Evolutionary conservation across 2,797 vertebrate species (phyloP), one percentile per base, ranked within the genome.

Genomic region (Gambelia wislizenii): DNA sequence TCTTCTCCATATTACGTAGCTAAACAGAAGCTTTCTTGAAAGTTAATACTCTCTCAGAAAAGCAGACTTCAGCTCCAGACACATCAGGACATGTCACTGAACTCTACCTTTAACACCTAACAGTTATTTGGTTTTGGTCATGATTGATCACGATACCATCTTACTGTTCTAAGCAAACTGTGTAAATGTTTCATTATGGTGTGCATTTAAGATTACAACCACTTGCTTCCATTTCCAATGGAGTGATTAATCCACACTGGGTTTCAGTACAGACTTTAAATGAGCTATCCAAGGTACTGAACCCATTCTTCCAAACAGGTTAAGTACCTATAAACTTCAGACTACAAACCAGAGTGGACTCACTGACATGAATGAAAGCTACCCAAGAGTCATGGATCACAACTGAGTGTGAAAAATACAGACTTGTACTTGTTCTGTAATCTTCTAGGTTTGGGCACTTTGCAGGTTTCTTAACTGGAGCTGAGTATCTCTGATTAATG

Each of bases 401-500:
- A 75, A n/a, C 25, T 9, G 1, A 77, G 6, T 42, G 30, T 25
- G n/a, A 44, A 69, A 33, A 33, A 77, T 59, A 30, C 20, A n/a
- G 4, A 47, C 27, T 20, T 64, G 25, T 67, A 13, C 54, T 27
- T 30, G 6, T 77, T 47, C 49, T 69, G 76, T 76, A 42, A 67
- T 47, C 18, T 33, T 83, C 22, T 42, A 67, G 27, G 14, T 67
- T 36, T 47, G 52, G 79, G 39, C 42, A 83, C 52, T 88, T 49
- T 61, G 56, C 20, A 44, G 14, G 54, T 39, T 83, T 88, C 69
- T 75, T 82, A 83, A 75, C 7, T 54, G n/a, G 59, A 67, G 44
- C 9, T 80, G 78, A 86, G 0, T 52, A 54, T 78, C 64, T 64
- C 67, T 86, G 89, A 83, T 82, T 74, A 75, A 75, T 49, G 27